Evolutionary conservation across 2,113 vertebrate species (phyloP).

Genomic region (Sinosuthora webbiana): DNA sequence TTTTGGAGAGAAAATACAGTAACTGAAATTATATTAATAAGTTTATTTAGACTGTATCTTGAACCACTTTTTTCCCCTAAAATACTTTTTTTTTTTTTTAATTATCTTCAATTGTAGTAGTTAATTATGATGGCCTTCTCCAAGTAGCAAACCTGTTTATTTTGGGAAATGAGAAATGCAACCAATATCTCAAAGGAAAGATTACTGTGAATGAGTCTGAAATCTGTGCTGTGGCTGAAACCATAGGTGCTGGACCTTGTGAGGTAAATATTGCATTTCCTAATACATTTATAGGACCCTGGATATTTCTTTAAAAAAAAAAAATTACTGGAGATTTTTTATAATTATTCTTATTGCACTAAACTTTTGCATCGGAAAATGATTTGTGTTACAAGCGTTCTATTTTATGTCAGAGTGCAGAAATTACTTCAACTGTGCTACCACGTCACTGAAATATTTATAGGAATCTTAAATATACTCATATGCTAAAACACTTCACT

Average conservation of each 20-base stretch:
- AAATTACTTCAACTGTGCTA: fast-evolving
- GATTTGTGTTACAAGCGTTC: not conserved
- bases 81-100: not conserved
- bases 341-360: not conserved
- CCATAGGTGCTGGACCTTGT: slow-evolving; percentile 88
- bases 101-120: slow-evolving; percentile 72
- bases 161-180: slow-evolving; percentile 86
- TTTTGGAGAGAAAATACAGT: not conserved
- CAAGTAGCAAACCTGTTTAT: slow-evolving; percentile 86
- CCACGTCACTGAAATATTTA: not conserved
- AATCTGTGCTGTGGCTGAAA: slow-evolving; percentile 91
- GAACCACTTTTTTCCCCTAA: not conserved
- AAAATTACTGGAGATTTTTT: not conserved
- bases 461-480: not conserved
- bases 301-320: not conserved
- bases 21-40: not conserved
- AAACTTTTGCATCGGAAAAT: not conserved
- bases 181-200: slow-evolving; percentile 86
- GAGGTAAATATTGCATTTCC: slow-evolving; percentile 79
- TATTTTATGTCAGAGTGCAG: not conserved
- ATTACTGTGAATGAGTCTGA: slow-evolving; percentile 88
- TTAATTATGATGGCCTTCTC: slow-evolving; percentile 84
- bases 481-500: not conserved
- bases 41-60: not conserved
- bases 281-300: not conserved